A percentile compares a stretch with the other conserved stretches of the same genome.
Conservation (phyloP, 2,888 invertebrate species). For the Mesorhabditis belari region DNA sequence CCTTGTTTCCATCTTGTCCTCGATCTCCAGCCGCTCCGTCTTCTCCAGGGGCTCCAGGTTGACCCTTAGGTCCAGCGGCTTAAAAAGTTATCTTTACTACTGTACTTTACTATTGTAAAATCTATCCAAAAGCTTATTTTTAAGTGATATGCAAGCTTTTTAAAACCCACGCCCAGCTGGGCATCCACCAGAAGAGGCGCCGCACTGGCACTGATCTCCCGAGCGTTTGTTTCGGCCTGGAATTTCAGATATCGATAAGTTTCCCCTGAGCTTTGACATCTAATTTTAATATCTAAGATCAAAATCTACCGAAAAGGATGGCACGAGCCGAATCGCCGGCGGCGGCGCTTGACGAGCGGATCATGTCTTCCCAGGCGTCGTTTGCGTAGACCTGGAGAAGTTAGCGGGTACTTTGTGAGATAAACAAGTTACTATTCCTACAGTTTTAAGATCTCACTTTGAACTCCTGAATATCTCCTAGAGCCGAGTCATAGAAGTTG, state of each 20-base stretch:
- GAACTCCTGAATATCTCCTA: slow-evolving; percentile 26
- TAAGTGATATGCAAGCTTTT: slow-evolving; percentile 23
- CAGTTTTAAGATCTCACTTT: slow-evolving; percentile 6
- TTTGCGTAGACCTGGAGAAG: not conserved
- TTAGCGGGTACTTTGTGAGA: not conserved
- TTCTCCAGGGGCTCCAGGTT: not conserved
- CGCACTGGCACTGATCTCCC: slow-evolving; percentile 25
- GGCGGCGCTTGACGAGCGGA: not conserved
- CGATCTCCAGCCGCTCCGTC: not conserved
- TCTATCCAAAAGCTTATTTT: no score
- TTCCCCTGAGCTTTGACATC: no score
- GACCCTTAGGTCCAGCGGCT: not conserved
- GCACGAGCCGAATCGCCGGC: not conserved
- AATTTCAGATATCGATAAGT: no score
- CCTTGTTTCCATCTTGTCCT: not conserved
- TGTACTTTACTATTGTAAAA: no score
- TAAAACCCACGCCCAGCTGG: slow-evolving; percentile 21
- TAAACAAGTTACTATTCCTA: not conserved
- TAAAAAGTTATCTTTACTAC: no score
- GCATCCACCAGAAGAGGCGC: slow-evolving; percentile 20
- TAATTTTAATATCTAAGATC: no score
- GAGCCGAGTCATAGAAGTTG: slow-evolving; percentile 22
- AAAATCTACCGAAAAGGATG: no score
- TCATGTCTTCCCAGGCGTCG: not conserved
- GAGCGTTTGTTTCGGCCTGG: slow-evolving; percentile 24